A percentile compares a stretch with the other conserved stretches of the same genome.
These are phyloP conservation scores for Lypha dubia DNA, from an alignment of 2,888 invertebrate genomes.

Conservation along the genomic window DNA sequence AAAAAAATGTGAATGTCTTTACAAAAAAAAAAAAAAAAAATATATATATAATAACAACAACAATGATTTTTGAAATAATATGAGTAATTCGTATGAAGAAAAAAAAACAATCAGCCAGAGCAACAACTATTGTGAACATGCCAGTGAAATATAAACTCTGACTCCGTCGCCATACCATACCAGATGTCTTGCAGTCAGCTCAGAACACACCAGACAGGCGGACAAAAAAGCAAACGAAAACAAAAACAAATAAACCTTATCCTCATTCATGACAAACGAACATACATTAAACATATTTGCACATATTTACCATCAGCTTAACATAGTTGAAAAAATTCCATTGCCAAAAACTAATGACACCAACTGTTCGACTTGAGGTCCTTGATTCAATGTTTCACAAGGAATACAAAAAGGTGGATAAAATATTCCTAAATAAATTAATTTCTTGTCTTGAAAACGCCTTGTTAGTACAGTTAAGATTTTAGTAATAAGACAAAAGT, in stretches of 20 bases:
- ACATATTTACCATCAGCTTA: background rate
- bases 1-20: too few species aligned
- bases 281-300: slow-evolving; percentile 9
- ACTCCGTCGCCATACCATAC: slow-evolving; percentile 52
- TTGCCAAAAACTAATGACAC: background rate
- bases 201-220: slow-evolving; percentile 53
- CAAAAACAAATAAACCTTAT: slow-evolving; percentile 8
- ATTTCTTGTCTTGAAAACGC: too few species aligned
- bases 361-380: background rate
- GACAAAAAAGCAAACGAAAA: too few species aligned
- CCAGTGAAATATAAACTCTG: slow-evolving; percentile 48
- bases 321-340: background rate
- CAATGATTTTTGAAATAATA: slow-evolving; percentile 48
- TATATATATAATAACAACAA: slow-evolving; percentile 3
- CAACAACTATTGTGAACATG: slow-evolving; percentile 5
- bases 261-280: slow-evolving; percentile 4
- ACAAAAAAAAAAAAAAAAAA: slow-evolving; percentile 5
- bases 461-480: too few species aligned
- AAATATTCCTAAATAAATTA: too few species aligned
- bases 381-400: background rate
- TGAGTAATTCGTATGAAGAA: slow-evolving; percentile 51
- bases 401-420: background rate
- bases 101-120: slow-evolving; percentile 8
- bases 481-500: too few species aligned
- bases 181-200: slow-evolving; percentile 60